A percentile compares a stretch with the other conserved stretches of the same genome.
Conservation (phyloP, 2,888 invertebrate genomes). For the Belgica antarctica region DNA sequence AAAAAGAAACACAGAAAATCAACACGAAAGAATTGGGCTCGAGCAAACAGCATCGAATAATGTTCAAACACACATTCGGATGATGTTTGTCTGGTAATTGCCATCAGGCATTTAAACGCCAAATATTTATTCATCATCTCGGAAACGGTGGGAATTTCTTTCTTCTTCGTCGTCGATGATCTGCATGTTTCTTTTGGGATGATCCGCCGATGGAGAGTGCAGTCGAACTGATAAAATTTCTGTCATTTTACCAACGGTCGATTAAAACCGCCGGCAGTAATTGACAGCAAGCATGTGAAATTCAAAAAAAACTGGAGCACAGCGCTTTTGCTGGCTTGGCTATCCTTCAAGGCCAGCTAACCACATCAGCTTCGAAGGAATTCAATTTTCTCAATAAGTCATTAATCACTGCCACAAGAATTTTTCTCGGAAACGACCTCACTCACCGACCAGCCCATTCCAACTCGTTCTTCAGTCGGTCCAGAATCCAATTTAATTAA, state of each 20-base stretch:
- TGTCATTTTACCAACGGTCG: no score
- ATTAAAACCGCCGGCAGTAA: no score
- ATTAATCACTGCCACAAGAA: no score
- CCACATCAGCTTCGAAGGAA: no score
- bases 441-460: no score
- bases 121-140: constrained; percentile 43
- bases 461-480: background rate
- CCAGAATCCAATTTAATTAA: constrained; percentile 15
- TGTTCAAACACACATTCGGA: background rate
- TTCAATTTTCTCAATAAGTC: no score
- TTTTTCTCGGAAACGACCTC: background rate
- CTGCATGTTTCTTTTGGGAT: constrained; percentile 10
- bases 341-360: no score
- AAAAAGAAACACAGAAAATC: background rate
- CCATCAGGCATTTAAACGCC: constrained; percentile 44
- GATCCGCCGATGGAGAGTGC: no score
- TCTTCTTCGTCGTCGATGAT: background rate
- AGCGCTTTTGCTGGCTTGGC: no score
- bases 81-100: constrained; percentile 41
- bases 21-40: background rate
- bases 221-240: background rate
- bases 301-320: no score
- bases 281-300: no score
- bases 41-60: constrained; percentile 1
- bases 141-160: constrained; percentile 33